A percentile compares a stretch with the other conserved stretches of the same genome.
phyloP scores from a whole-genome alignment of 2,797 vertebrate species.

The Cynopterus sphinx region DNA sequence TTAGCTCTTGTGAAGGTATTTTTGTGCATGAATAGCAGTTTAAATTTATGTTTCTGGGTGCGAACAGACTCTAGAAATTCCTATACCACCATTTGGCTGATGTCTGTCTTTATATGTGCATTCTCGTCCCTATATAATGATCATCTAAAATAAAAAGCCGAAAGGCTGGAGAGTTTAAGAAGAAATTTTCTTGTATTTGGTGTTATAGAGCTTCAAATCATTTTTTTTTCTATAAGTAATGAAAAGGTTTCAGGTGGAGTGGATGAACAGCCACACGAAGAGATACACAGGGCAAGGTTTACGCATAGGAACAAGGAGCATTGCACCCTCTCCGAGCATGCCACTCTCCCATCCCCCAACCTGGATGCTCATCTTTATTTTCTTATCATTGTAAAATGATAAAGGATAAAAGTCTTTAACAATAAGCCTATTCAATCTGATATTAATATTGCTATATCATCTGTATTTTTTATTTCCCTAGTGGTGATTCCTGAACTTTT shows the following conservation, averaged over 20 bases:
- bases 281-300: rapidly evolving
- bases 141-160: not conserved
- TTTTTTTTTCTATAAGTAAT: not conserved
- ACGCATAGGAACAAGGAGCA: rapidly evolving
- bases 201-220: not conserved
- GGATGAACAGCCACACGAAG: not conserved
- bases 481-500: not conserved
- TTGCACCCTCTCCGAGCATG: not conserved
- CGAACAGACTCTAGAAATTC: not conserved
- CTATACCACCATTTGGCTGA: not conserved
- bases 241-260: not conserved
- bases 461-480: not conserved
- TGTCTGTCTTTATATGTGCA: not conserved
- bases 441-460: not conserved
- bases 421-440: not conserved
- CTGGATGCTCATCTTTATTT: too few relatives aligned
- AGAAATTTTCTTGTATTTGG: not conserved
- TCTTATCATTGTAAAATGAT: not conserved
- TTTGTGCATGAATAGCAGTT: not conserved
- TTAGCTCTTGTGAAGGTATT: not conserved
- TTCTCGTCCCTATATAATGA: not conserved
- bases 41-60: not conserved
- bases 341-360: too few relatives aligned
- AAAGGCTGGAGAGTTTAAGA: not conserved
- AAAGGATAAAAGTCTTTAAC: not conserved